Conservation (phyloP, 2,888 invertebrate genomes). For the Celastrina argiolus region DNA sequence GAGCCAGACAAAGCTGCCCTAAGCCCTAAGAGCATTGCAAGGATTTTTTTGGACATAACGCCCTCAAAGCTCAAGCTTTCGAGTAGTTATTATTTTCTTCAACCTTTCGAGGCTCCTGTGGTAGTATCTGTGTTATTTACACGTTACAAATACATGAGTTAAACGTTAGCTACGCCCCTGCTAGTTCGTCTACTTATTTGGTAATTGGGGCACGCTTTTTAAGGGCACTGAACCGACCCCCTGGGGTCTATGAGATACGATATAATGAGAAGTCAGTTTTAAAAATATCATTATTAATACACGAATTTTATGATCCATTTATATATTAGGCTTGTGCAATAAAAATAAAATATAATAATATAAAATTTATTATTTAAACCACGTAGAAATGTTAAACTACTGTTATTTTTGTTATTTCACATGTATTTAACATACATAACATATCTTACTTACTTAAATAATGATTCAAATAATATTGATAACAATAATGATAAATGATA, state of each 20-base stretch:
- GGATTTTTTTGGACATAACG: no score
- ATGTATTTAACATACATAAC: no score
- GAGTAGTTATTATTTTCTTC: no score
- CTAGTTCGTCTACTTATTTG: slow-evolving; percentile 29
- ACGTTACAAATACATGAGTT: no score
- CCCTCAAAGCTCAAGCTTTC: no score
- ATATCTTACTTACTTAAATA: not conserved
- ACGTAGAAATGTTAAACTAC: no score
- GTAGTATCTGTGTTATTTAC: no score
- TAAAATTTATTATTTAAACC: no score
- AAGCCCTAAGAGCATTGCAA: no score
- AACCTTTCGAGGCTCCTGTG: no score
- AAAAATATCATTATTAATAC: slow-evolving; percentile 13
- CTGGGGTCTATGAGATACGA: slow-evolving; percentile 25
- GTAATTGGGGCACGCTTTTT: slow-evolving; percentile 38
- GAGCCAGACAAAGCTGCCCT: no score
- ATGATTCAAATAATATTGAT: not conserved
- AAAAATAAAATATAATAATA: not conserved
- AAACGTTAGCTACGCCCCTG: not conserved
- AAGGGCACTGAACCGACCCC: slow-evolving; percentile 37
- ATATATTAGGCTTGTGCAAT: not conserved
- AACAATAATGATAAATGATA: not conserved
- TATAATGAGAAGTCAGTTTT: slow-evolving; percentile 4
- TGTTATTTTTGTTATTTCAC: no score
- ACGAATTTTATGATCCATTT: slow-evolving; percentile 10